Percentiles rank a stretch among this genome's conserved stretches.
These are phyloP conservation scores for Brachypodius melanocephalos DNA, from an alignment of 2,113 vertebrate genomes.

Conservation along the genomic window DNA sequence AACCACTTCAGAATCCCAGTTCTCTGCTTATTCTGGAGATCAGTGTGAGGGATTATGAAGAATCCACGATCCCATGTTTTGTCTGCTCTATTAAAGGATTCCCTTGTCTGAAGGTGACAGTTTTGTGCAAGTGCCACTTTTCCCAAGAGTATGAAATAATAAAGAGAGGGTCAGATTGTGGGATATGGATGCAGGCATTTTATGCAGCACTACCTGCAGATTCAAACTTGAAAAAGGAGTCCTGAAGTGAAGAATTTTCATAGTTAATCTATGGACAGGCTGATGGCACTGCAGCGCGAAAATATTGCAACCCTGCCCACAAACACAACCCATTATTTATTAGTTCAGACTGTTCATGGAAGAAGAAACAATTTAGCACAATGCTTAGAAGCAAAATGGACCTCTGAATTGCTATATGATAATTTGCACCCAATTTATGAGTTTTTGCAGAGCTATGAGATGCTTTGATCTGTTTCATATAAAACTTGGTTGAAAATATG, in stretches of 20 bases:
- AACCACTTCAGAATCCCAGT: background rate
- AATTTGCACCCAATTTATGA: slow-evolving; percentile 14
- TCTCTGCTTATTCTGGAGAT: background rate
- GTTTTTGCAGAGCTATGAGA: background rate
- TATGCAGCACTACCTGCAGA: background rate
- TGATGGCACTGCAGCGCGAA: background rate
- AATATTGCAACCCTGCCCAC: background rate
- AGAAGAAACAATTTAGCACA: background rate
- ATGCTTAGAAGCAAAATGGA: background rate
- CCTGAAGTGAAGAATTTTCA: background rate
- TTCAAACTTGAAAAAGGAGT: background rate
- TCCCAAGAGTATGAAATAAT: background rate
- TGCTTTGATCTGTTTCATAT: background rate
- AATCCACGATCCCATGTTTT: background rate
- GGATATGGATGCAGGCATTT: background rate
- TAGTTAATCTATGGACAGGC: background rate
- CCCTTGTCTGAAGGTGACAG: background rate
- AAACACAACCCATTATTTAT: background rate
- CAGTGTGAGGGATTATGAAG: background rate
- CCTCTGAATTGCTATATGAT: background rate
- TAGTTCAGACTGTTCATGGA: background rate
- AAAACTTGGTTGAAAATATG: slow-evolving; percentile 35
- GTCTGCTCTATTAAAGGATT: background rate
- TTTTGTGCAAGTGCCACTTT: background rate
- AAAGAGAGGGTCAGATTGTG: background rate